A percentile compares a stretch with the other conserved stretches of the same genome.
phyloP scores from a whole-genome alignment of 2,113 vertebrate species.

The Rhea pennata region DNA sequence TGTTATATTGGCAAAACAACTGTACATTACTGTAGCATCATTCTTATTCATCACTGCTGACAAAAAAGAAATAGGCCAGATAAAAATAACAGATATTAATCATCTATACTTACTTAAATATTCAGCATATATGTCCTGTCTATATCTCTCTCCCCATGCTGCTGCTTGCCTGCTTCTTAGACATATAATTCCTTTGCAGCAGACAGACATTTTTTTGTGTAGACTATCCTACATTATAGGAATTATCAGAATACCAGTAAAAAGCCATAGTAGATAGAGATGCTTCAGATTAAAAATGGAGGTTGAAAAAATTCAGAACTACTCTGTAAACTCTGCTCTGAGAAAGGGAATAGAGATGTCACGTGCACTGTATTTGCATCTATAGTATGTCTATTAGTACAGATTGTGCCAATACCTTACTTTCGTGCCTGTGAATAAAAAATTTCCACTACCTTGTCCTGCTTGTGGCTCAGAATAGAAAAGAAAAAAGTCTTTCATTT shows the following conservation, averaged over 20 bases:
- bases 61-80: neutral
- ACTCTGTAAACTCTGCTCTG: neutral
- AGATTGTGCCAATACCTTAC: neutral
- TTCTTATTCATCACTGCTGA: neutral
- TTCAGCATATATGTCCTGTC: neutral
- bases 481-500: neutral
- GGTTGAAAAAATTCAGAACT: neutral
- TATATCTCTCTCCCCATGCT: neutral
- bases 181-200: neutral
- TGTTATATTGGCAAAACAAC: neutral
- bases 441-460: neutral
- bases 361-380: neutral
- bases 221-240: neutral
- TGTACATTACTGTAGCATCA: neutral
- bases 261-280: neutral
- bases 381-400: neutral
- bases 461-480: neutral
- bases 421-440: neutral
- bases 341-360: neutral
- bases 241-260: neutral
- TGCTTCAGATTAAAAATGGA: neutral
- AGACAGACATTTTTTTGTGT: neutral
- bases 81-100: neutral
- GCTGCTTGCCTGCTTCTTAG: neutral
- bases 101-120: neutral